Percentiles rank a stretch among this genome's conserved stretches.
Evolutionary conservation across 1,140 invertebrate species (phyloP).

Genomic region (Sycophila sp.): DNA sequence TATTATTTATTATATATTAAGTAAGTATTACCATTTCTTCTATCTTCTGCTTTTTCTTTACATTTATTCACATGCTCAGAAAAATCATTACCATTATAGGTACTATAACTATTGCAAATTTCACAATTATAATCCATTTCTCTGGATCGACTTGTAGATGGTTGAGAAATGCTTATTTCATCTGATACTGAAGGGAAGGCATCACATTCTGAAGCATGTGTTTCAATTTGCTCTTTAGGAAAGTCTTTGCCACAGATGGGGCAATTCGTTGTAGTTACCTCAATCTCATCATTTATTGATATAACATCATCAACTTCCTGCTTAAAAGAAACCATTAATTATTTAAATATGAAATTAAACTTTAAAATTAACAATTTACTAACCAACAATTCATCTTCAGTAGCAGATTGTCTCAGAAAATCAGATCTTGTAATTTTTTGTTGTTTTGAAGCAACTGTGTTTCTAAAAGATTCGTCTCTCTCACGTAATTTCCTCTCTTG

Average conservation of each 20-base stretch:
- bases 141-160: slow-evolving; percentile 8
- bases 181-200: slow-evolving; percentile 40
- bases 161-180: slow-evolving; percentile 4
- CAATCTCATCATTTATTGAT: background rate
- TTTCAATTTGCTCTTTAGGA: slow-evolving; percentile 42
- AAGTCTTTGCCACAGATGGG: slow-evolving; percentile 53
- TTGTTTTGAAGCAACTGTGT: background rate
- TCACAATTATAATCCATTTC: slow-evolving; percentile 34
- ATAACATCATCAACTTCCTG: background rate
- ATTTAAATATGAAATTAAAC: background rate
- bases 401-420: background rate
- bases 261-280: slow-evolving; percentile 35
- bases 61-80: slow-evolving; percentile 45
- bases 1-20: background rate
- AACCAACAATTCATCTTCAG: background rate
- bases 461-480: slow-evolving; percentile 7
- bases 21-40: background rate
- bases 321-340: background rate
- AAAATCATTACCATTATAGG: slow-evolving; percentile 37
- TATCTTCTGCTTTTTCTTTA: slow-evolving; percentile 25
- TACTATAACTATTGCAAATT: slow-evolving; percentile 44
- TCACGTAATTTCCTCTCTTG: slow-evolving; percentile 22
- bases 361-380: background rate
- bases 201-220: slow-evolving; percentile 50
- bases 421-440: slow-evolving; percentile 2